These are phyloP conservation scores for Patella ulyssiponensis DNA, from an alignment of 2,888 invertebrate genomes.

Conservation along the genomic window DNA sequence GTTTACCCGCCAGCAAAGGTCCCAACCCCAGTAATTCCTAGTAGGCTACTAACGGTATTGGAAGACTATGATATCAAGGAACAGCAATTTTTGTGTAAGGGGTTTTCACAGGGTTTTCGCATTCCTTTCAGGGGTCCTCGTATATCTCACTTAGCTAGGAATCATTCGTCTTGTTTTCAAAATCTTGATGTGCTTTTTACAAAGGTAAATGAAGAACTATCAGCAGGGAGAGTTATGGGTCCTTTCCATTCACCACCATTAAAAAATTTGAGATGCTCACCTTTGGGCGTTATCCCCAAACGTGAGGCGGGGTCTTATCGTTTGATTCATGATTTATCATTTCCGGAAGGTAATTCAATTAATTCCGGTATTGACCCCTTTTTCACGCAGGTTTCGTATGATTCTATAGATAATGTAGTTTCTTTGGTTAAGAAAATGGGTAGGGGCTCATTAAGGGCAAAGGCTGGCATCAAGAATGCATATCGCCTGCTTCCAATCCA, in stretches of 20 bases:
- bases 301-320: neutral
- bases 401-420: neutral
- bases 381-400: neutral
- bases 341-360: neutral
- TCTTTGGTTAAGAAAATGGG: neutral
- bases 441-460: neutral
- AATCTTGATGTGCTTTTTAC: too few species aligned
- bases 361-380: neutral
- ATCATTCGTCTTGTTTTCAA: too few species aligned
- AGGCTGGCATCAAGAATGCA: slow-evolving; percentile 7
- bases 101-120: too few species aligned
- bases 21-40: too few species aligned
- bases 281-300: neutral
- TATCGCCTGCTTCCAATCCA: neutral
- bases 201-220: too few species aligned
- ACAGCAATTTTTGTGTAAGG: too few species aligned
- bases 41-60: too few species aligned
- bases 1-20: too few species aligned
- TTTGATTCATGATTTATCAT: neutral
- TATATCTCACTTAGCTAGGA: too few species aligned
- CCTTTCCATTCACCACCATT: neutral
- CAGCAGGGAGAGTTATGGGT: too few species aligned
- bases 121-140: too few species aligned
- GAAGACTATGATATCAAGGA: too few species aligned
- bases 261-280: neutral